phyloP scores from a whole-genome alignment of 2,888 invertebrate genomes.

The Spodoptera exigua region DNA sequence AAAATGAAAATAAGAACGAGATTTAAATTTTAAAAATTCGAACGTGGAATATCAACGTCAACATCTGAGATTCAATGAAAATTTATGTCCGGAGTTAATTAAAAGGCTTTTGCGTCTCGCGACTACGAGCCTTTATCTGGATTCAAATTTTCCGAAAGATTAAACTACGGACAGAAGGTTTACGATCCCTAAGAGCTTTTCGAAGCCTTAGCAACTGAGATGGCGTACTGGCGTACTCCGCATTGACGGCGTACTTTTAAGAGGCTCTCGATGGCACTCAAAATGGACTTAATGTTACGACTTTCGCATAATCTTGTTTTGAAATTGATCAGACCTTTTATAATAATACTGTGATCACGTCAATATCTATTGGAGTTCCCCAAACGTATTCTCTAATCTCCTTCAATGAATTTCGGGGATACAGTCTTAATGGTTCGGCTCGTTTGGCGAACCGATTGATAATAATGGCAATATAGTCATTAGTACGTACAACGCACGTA shows the following conservation, averaged over 20 bases:
- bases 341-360: no score
- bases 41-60: conserved; percentile 40
- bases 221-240: conserved; percentile 37
- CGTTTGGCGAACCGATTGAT: conserved; percentile 26
- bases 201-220: conserved; percentile 64
- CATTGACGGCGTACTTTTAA: conserved; percentile 50
- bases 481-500: conserved; percentile 28
- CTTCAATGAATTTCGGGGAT: conserved; percentile 13
- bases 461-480: conserved; percentile 30
- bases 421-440: conserved; percentile 10
- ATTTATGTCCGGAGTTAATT: conserved; percentile 67
- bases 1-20: conserved; percentile 15
- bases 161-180: conserved; percentile 75
- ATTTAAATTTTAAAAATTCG: conserved; percentile 27
- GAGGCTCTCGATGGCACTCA: conserved; percentile 18
- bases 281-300: conserved; percentile 13
- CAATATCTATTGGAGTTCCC: no score
- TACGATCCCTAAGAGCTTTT: conserved; percentile 70
- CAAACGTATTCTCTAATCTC: background rate
- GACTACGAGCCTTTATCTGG: conserved; percentile 69
- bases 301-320: background rate
- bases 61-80: conserved; percentile 52
- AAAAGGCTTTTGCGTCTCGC: conserved; percentile 62
- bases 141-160: conserved; percentile 77
- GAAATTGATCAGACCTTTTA: no score